Percentiles rank a stretch among this genome's conserved stretches.
phyloP scores from a whole-genome alignment of 37 sponge, comb jelly and placozoan species.

The Oopsacas minuta region DNA sequence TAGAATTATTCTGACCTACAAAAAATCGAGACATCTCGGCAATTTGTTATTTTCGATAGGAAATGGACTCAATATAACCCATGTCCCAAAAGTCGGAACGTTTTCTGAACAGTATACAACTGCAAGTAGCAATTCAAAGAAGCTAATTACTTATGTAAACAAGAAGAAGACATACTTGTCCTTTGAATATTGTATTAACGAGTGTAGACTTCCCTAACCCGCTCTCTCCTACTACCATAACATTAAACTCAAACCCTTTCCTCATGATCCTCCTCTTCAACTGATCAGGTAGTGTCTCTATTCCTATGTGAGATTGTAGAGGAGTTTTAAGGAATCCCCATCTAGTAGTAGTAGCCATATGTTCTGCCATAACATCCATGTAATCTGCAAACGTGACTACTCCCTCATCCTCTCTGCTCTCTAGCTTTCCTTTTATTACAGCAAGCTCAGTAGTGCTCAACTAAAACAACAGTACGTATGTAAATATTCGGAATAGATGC shows the following conservation, averaged over 20 bases:
- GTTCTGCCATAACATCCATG: conserved; percentile 66
- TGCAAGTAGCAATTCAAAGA: no score
- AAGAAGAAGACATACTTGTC: neutral
- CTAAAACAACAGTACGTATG: no score
- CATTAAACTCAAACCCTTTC: conserved; percentile 85
- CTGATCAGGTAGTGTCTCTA: conserved; percentile 91
- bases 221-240: conserved; percentile 93
- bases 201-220: conserved; percentile 92
- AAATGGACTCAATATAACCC: no score
- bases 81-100: no score
- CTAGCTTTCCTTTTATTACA: neutral
- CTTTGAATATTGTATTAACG: conserved; percentile 84
- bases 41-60: no score
- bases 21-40: no score
- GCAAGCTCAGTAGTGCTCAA: conserved; percentile 6
- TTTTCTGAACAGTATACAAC: no score
- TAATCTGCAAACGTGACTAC: conserved; percentile 67
- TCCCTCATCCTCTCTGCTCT: conserved; percentile 24
- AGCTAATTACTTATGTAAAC: no score
- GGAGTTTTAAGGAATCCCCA: conserved; percentile 87
- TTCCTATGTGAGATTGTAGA: conserved; percentile 79
- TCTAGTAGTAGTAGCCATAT: conserved; percentile 70
- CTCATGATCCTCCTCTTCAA: conserved; percentile 65
- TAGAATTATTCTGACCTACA: no score
- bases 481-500: no score